Percentiles rank a stretch among this genome's conserved stretches.
Evolutionary conservation across 2,888 invertebrate genomes (phyloP).

Genomic region (Willowsia nigromaculata): DNA sequence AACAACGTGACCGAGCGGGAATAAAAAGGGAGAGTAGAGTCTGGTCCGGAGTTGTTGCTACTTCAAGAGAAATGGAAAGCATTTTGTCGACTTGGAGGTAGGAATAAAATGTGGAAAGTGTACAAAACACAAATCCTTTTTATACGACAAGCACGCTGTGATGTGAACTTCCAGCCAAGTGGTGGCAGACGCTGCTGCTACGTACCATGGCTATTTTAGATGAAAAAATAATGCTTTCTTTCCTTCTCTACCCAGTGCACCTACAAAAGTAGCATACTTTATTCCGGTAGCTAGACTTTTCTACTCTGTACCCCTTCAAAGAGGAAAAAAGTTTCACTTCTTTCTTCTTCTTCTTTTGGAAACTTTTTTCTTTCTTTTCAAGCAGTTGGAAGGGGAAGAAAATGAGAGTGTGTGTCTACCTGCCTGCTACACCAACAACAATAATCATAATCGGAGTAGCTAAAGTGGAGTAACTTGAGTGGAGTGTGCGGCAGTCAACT

Average conservation of each 20-base stretch:
- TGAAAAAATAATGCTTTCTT: too few relatives aligned
- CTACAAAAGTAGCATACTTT: background rate
- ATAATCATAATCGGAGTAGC: background rate
- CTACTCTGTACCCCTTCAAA: background rate
- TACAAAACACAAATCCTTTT: background rate
- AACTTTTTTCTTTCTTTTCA: background rate
- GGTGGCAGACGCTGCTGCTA: too few relatives aligned
- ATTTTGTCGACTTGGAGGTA: background rate
- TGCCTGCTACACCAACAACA: background rate
- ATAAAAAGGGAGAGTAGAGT: background rate
- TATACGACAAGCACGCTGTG: background rate
- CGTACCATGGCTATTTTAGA: background rate
- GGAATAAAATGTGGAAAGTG: background rate
- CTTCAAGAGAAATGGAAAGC: conserved; percentile 14
- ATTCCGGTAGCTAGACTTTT: too few relatives aligned
- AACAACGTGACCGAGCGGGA: background rate
- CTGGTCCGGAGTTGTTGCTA: background rate
- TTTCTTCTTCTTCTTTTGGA: background rate
- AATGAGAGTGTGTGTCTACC: background rate
- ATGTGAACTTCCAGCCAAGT: too few relatives aligned
- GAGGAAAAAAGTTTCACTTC: background rate
- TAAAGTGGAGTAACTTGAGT: too few relatives aligned
- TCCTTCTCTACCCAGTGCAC: background rate
- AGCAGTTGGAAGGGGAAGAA: background rate
- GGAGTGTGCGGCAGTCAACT: background rate